Evolutionary conservation across 2,888 invertebrate genomes (phyloP), one percentile per base, ranked within the genome.

Genomic region (Dendrolimus houi): DNA sequence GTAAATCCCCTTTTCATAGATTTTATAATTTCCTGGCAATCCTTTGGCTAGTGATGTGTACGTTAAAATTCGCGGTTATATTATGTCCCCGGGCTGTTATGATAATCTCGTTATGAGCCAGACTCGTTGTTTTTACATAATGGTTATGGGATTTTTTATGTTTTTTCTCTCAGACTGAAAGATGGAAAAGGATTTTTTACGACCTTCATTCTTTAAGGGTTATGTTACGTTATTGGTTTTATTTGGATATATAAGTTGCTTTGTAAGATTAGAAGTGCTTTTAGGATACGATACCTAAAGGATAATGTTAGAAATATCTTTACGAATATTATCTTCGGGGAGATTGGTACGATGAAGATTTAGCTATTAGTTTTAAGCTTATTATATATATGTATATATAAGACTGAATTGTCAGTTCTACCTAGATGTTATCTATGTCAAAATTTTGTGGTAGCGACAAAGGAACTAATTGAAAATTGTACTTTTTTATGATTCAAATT

Each of bases 31-130:
- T 12, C 47, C 47, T 47, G 12, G 47, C 47, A 47, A 47, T 8
- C 47, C 47, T 47, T 9, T 29, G 8, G 12, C 47, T 47, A 47
- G 47, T 47, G 47, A 47, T 47, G 47, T 47, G 47, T 47, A 47
- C 47, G 47, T 47, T 47, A 60, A 62, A 47, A 47, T 47, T 47
- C 47, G 47, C 47, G 47, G 47, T 47, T 47, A 47, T 47, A 47
- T 47, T 47, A 47, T 47, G 47, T 47, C 47, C 53, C 64, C 66
- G 67, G 69, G 47, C 47, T 12, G 47, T 83, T 87, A 87, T 87
- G 82, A 87, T 87, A 87, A 87, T 87, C 78, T 77, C 70, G 83
- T 87, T 87, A 86, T 83, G 81, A 80, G 77, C 75, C 69, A 70
- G 62, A 74, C 68, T 75, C 73, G 76, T 77, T 79, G 81, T 81